Base-by-base conservation (phyloP, 2,113 vertebrate species). In the Phrynosoma blainvillii region DNA sequence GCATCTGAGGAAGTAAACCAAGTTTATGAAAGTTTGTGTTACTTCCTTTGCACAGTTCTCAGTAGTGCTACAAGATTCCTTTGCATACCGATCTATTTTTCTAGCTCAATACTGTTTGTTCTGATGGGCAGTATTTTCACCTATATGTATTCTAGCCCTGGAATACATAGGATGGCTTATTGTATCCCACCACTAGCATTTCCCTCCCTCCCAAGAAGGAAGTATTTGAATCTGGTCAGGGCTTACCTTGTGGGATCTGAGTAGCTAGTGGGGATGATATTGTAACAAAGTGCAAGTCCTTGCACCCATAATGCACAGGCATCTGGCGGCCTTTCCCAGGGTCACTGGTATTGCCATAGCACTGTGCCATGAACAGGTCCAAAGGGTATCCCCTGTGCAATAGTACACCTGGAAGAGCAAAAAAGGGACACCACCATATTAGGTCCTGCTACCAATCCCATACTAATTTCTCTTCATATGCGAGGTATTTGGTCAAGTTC, bases 261-360 rank as follows among this genome's bases (percentile, higher is more conserved):
- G 98, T 99, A 92, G 98, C 98, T 93, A 99, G 92, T 0, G 98
- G 98, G 47, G 98, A 99, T 0, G 98, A 99, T 94, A 99, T 99
- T 92, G 98, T 98, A 92, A 99, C 97, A 0, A 99, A 99, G 89
- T 98, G 97, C 1, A 96, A 96, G 1, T 99, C 97, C 84, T 86
- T 98, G 95, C 88, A 96, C 88, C 98, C 98, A 0, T 99, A 99
- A 93, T 99, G 98, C 11, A 99, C 98, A 0, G 98, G 98, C 98
- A 99, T 99, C 95, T 99, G 98, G 1, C 98, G 96, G 0, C 98
- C 98, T 80, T 98, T 99, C 87, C 98, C 97, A 0, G 97, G 94
- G 90, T 99, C 98, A 0, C 92, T 97, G 0, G 94, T 91, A 0
- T 98, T 99, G 74, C 97, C 97, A 0, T 99, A 99, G 87, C 98